These are phyloP conservation scores for Nipponia nippon DNA, from an alignment of 2,113 vertebrate genomes.

Conservation along the genomic window DNA sequence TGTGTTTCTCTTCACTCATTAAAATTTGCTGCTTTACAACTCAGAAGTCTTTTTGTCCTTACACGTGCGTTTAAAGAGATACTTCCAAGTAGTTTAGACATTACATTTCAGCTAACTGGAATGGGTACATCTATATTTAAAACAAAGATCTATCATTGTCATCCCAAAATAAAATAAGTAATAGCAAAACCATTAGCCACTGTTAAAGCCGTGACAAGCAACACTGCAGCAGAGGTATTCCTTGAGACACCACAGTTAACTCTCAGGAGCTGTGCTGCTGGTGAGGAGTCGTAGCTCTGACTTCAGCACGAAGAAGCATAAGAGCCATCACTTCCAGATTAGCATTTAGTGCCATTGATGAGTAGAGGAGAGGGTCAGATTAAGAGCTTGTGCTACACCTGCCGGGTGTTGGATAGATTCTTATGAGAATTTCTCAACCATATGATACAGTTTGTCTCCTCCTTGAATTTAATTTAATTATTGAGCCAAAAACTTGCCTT, in stretches of 20 bases:
- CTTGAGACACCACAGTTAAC: background rate
- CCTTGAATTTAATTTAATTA: background rate
- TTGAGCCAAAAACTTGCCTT: background rate
- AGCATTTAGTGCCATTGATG: background rate
- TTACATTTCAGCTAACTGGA: background rate
- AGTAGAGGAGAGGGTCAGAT: background rate
- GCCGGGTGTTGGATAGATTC: background rate
- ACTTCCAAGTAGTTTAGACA: background rate
- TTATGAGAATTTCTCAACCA: background rate
- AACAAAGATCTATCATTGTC: conserved; percentile 40
- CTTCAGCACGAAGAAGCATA: background rate
- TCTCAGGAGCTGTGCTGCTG: background rate
- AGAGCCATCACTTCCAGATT: background rate
- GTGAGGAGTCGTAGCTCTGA: background rate
- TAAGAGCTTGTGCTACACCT: background rate
- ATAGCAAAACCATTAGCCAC: conserved; percentile 24
- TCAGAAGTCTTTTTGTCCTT: background rate
- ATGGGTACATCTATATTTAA: conserved; percentile 49
- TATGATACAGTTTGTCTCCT: background rate
- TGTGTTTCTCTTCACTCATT: background rate
- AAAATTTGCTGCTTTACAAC: background rate
- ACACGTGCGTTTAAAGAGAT: background rate
- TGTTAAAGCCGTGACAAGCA: background rate
- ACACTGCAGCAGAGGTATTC: background rate
- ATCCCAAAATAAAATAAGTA: conserved; percentile 52